Evolutionary conservation across 2,797 vertebrate species (phyloP), one percentile per base, ranked within the genome.

Genomic region (Clangula hyemalis): DNA sequence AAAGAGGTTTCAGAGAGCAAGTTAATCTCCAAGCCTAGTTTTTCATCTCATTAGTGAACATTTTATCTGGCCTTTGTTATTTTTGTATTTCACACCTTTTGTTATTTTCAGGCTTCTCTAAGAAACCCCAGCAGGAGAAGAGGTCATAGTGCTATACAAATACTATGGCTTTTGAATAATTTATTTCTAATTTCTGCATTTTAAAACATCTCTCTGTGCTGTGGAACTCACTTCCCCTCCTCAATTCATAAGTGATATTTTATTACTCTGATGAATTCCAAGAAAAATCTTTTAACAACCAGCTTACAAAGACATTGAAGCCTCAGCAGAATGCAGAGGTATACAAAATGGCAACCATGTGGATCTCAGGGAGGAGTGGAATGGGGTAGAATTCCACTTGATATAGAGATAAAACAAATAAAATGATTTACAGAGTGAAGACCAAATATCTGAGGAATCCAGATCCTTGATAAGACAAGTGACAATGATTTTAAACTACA

Each of bases 151-250:
- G 38, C 15, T 30, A 56, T 56, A 66, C 79, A 92, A 92, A 60
- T 64, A 60, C 36, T 78, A 70, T 21, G 27, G 15, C 1, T 78
- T 96, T 84, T 86, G 21, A 88, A 91, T 60, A 85, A 86, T 81
- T 89, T 91, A 75, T 93, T 83, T 87, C 13, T 75, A 64, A 84
- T 85, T 62, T 78, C 54, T 66, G 13, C 13, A 57, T 76, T 73
- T 93, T 49, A 64, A 41, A 89, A 47, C 19, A 84, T 24, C 3
- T 74, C 13, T 82, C 39, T 72, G 10, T 85, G 21, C 10, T 66
- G 24, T 57, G 25, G 39, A 76, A 49, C 15, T 15, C 36, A 36
- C 22, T 74, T 69, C 7, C 17, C 30, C 13, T 76, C 8, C 10
- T 8, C 9, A 25, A 74, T 58, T 87, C 17, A 68, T 6, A 93